Conservation (phyloP, 1,140 invertebrate species). For the Pseudomyrmex flavicornis region DNA sequence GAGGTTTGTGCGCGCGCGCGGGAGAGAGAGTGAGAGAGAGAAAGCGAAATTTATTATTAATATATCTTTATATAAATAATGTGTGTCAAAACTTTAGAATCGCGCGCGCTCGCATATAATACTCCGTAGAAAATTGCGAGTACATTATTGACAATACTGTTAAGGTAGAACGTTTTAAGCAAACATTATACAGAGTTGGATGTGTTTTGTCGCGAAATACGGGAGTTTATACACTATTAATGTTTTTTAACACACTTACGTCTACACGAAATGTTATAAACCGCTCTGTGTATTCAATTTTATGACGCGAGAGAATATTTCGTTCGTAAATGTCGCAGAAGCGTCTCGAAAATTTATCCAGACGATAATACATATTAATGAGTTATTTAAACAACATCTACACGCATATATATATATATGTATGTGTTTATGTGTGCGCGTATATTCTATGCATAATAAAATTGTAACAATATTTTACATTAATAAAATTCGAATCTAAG, state of each 20-base stretch:
- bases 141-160: background rate
- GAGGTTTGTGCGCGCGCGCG: no score
- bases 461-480: constrained; percentile 1
- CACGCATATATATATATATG: no score
- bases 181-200: background rate
- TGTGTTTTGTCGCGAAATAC: background rate
- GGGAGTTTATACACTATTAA: constrained; percentile 3
- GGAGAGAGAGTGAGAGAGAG: no score
- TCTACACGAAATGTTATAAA: constrained; percentile 7
- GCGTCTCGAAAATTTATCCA: constrained; percentile 49
- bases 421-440: background rate
- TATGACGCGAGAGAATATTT: constrained; percentile 27
- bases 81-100: background rate
- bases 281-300: constrained; percentile 39
- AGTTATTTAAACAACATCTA: no score
- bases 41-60: no score
- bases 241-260: background rate
- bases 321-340: constrained; percentile 34
- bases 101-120: background rate
- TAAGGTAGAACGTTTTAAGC: background rate
- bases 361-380: constrained; percentile 5
- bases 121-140: background rate
- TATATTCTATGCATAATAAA: constrained; percentile 38
- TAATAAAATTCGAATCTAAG: constrained; percentile 14
- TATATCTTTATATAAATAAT: no score